These are phyloP conservation scores for Rhabdophis nuchalis DNA, from an alignment of 2,797 vertebrate species.

Conservation along the genomic window DNA sequence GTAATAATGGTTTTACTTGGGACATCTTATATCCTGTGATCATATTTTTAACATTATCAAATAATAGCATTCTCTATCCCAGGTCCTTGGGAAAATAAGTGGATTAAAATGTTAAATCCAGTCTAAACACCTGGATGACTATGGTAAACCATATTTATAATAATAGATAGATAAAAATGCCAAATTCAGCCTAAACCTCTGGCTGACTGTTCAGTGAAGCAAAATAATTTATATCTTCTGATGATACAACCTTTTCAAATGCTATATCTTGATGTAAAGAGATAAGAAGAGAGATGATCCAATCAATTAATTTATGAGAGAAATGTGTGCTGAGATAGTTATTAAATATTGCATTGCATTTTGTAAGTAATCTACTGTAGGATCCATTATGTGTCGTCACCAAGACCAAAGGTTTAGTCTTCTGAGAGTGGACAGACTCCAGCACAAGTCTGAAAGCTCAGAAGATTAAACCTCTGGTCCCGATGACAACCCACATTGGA, in stretches of 20 bases:
- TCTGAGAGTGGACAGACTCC: background rate
- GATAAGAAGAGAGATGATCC: background rate
- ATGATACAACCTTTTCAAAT: background rate
- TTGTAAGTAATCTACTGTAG: background rate
- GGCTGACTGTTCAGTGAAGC: no score
- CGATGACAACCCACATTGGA: background rate
- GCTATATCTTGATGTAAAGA: background rate
- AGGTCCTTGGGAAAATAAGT: background rate
- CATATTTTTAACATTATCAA: background rate
- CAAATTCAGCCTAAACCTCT: no score
- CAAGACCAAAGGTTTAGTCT: background rate
- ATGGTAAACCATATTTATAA: no score
- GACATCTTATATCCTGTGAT: background rate
- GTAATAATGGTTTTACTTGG: background rate
- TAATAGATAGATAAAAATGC: background rate
- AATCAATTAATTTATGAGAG: background rate
- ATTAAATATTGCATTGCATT: background rate
- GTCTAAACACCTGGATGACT: no score
- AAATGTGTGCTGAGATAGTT: background rate
- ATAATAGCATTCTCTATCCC: background rate
- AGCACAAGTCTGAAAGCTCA: background rate
- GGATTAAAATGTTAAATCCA: background rate
- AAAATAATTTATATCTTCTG: background rate
- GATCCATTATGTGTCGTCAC: background rate
- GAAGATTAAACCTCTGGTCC: background rate